These are phyloP conservation scores for Temnothorax rugatulus DNA, from an alignment of 2,888 invertebrate species.

Conservation along the genomic window DNA sequence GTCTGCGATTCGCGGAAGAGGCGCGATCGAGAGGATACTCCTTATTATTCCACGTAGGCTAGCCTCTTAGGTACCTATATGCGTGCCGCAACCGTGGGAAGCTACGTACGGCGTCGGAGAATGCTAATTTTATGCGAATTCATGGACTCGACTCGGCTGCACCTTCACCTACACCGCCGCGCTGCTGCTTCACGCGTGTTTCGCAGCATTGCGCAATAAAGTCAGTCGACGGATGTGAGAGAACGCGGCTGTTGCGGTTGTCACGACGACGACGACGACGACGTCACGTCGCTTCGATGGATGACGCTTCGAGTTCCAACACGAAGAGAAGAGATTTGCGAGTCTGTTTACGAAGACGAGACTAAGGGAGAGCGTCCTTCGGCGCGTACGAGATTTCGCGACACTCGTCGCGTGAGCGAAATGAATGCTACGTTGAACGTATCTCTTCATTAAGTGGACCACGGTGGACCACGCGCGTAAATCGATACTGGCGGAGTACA, in stretches of 20 bases:
- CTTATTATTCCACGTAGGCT: constrained; percentile 71
- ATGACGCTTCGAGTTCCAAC: constrained; percentile 61
- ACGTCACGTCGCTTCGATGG: constrained; percentile 58
- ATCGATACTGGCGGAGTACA: background rate
- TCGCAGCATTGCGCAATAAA: constrained; percentile 73
- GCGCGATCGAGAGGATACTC: constrained; percentile 63
- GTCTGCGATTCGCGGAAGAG: constrained; percentile 59
- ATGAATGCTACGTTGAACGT: background rate
- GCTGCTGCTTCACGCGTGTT: constrained; percentile 58
- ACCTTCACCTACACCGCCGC: constrained; percentile 58
- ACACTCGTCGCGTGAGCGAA: constrained; percentile 26
- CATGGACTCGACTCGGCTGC: constrained; percentile 57
- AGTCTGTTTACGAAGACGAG: constrained; percentile 57
- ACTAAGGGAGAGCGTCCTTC: background rate
- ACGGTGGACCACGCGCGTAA: background rate
- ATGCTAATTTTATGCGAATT: constrained; percentile 84
- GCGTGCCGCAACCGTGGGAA: constrained; percentile 77
- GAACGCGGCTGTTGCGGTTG: constrained; percentile 67
- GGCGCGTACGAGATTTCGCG: constrained; percentile 13
- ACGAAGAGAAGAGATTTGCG: constrained; percentile 31
- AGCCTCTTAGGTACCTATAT: constrained; percentile 49
- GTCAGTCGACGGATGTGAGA: constrained; percentile 77
- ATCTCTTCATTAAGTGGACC: constrained; percentile 34
- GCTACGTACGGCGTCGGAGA: constrained; percentile 77
- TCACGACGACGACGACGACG: constrained; percentile 5